Base-by-base conservation (phyloP, 1,140 invertebrate genomes). In the Zaprionus kolodkinae region DNA sequence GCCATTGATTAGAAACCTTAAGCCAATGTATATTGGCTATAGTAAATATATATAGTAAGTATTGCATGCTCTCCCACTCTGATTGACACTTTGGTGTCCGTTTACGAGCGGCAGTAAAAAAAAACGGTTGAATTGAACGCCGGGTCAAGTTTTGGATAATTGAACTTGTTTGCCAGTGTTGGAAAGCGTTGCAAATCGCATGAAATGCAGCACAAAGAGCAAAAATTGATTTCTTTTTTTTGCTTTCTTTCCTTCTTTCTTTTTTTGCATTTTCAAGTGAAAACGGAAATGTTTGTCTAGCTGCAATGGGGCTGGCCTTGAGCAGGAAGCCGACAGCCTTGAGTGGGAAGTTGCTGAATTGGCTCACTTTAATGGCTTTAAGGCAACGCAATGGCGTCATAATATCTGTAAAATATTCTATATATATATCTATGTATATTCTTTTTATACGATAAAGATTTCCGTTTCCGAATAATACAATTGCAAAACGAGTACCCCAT, bases 241-340 rank as follows among this genome's bases (percentile, higher is more conserved):
- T 54, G n/a, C 21, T 21, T 21, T 21, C 21, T 1, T 21, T 21
- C 21, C 2, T 21, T 21, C 21, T 21, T 21, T 21, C 21, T 21
- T 40, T 81, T n/a, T 72, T 67, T 56, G 52, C 40, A 57, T 48
- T 55, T 54, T 48, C 15, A 61, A 38, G 27, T 33, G 68, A 60
- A 83, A 79, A 67, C 72, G 76, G 76, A 84, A 83, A 84, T 84
- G 65, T 77, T 21, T 21, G 21, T 21, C 21, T 21, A 21, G 21
- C 76, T 84, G 50, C 48, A 60, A 33, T 59, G 30, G 25, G 17
- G 48, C 27, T 62, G 66, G 33, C 66, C 72, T 74, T 57, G 38
- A 40, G 9, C 13, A 5, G 1, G 30, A 61, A 69, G 1, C 21
- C 45, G 17, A 10, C 17, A 50, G 45, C 10, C 45, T 50, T 50